phyloP scores from a whole-genome alignment of 2,113 vertebrate genomes.

The Percina caprodes region DNA sequence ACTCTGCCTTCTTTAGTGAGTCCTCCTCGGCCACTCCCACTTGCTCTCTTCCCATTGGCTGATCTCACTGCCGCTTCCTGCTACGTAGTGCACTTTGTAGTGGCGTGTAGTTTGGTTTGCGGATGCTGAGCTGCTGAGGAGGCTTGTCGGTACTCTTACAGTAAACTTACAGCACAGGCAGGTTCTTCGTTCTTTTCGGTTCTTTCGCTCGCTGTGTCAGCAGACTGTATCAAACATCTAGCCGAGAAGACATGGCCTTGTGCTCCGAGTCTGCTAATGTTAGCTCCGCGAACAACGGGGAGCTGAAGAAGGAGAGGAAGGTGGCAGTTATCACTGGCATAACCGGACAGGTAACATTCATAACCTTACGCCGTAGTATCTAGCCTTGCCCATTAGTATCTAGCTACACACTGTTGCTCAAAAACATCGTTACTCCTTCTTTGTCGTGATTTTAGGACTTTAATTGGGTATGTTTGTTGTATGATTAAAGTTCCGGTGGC shows the following conservation, averaged over 20 bases:
- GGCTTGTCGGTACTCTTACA: not conserved
- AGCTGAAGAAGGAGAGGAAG: slow-evolving; percentile 48
- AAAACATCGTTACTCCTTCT: not conserved
- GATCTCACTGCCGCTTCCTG: slow-evolving; percentile 39
- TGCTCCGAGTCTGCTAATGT: slow-evolving; percentile 8
- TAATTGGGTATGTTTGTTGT: not conserved
- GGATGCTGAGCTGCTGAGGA: slow-evolving; percentile 46
- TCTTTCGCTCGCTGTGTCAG: not conserved
- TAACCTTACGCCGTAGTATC: not conserved
- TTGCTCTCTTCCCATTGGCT: slow-evolving; percentile 70
- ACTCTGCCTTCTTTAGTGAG: not conserved
- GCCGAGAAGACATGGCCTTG: slow-evolving; percentile 68
- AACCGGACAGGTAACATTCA: slow-evolving; percentile 81
- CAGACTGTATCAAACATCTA: not conserved
- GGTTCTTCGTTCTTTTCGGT: not conserved
- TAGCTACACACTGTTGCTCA: not conserved
- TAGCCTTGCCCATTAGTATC: fast-evolving
- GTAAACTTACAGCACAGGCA: not conserved
- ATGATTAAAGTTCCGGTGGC: no score
- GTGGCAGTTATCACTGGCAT: slow-evolving; percentile 84
- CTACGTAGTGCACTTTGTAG: slow-evolving; percentile 15
- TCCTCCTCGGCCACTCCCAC: not conserved
- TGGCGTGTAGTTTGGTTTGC: slow-evolving; percentile 37
- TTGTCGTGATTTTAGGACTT: no score
- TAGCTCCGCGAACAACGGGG: slow-evolving; percentile 38